Conservation (phyloP, 2,797 vertebrate species). For the Karalla daura region DNA sequence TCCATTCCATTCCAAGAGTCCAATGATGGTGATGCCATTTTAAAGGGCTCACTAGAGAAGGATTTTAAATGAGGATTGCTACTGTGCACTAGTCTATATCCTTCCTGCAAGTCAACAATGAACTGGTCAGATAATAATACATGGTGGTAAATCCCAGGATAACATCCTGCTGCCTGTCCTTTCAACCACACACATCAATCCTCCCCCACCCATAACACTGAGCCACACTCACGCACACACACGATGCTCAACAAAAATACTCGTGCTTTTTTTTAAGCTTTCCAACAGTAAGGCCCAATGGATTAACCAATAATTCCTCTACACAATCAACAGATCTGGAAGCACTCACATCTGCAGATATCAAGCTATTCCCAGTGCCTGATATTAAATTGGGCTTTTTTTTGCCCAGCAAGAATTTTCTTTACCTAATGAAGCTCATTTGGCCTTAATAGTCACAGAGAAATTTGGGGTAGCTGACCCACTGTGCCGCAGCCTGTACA, state of each 20-base stretch:
- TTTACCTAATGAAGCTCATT: conserved; percentile 64
- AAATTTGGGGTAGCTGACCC: conserved; percentile 44
- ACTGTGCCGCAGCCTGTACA: conserved; percentile 54
- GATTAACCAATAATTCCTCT: conserved; percentile 69
- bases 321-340: conserved; percentile 50
- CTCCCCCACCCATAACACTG: conserved; percentile 16
- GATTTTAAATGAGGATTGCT: conserved; percentile 32
- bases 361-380: conserved; percentile 62
- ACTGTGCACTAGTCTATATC: conserved; percentile 45
- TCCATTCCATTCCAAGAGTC: conserved; percentile 7
- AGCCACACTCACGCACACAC: conserved; percentile 20
- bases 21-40: conserved; percentile 33
- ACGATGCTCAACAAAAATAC: conserved; percentile 38
- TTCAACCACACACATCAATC: conserved; percentile 39
- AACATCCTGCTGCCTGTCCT: conserved; percentile 48
- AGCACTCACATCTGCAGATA: conserved; percentile 50
- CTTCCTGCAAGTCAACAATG: conserved; percentile 48
- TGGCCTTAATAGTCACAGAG: conserved; percentile 46
- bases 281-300: conserved; percentile 37
- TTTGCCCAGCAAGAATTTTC: conserved; percentile 64
- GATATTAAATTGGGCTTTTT: conserved; percentile 45
- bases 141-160: conserved; percentile 69
- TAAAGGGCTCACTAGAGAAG: conserved; percentile 31
- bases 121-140: conserved; percentile 61
- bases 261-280: conserved; percentile 43